A percentile compares a stretch with the other conserved stretches of the same genome.
These are phyloP conservation scores for Actinia tenebrosa DNA, from an alignment of 64 coral and sea anemone species.

Conservation along the genomic window DNA sequence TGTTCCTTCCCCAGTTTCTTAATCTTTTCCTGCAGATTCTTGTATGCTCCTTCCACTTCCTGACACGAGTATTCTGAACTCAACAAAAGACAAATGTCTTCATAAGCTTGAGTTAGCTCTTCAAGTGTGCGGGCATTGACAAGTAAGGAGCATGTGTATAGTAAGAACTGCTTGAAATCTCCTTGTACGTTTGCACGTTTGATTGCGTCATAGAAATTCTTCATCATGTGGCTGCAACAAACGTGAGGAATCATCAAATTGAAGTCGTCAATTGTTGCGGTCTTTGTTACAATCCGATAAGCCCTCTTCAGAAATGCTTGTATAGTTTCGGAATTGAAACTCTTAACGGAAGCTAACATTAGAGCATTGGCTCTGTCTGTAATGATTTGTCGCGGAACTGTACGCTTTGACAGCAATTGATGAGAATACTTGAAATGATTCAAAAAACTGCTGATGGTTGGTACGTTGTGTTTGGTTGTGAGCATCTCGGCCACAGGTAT, in stretches of 20 bases:
- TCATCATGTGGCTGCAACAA: not conserved
- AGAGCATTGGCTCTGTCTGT: not conserved
- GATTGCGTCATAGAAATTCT: not conserved
- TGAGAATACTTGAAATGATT: not conserved
- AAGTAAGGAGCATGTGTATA: not conserved
- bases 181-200: not conserved
- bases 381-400: constrained; percentile 3
- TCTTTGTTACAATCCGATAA: not conserved
- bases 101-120: too few relatives aligned
- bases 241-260: not conserved
- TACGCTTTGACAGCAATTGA: too few relatives aligned
- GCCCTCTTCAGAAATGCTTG: not conserved
- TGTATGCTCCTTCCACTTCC: too few relatives aligned
- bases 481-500: constrained; percentile 7
- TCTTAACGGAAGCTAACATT: not conserved
- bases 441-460: not conserved
- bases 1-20: too few relatives aligned
- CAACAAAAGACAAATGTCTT: too few relatives aligned
- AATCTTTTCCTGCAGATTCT: too few relatives aligned
- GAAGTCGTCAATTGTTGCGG: not conserved
- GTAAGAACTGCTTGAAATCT: not conserved
- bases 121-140: not conserved
- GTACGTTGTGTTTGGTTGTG: not conserved
- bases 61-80: too few relatives aligned
- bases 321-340: not conserved